Base-by-base conservation (phyloP, 2,888 invertebrate species). In the Cheilosia scutellata region DNA sequence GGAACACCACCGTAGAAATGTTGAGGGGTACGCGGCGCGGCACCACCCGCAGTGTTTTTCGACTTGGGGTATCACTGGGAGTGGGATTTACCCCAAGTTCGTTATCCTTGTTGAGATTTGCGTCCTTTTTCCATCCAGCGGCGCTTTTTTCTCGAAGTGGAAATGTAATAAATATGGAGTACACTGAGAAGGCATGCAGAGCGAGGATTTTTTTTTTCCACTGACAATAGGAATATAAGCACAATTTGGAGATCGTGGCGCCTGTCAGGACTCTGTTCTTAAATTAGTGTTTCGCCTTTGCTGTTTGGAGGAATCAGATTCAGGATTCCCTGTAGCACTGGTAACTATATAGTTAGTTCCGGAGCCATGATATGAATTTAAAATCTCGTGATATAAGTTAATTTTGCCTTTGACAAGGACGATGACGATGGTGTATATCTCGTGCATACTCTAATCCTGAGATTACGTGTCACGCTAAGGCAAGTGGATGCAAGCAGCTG, bases 161-260 rank as follows among this genome's bases (percentile, higher is more conserved):
- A 82, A 82, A 82, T 76, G 82, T 76, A 82, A 82, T 82, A 82
- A 82, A 82, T 76, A 82, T 76, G 53, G 58, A 76, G 82, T 65
- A 49, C 44, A 65, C 20, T 49, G 76, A 65, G 58, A 65, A 57
- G 70, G 65, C 68, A 70, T n/a, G 62, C 27, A 58, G 82, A 33
- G 53, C 47, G 11, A 6, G 33, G 44, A 6, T 37, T 5, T 53
- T 60, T 57, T 82, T 70, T 63, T 1, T 11, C 37, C 37, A 4
- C 37, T 74, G 53, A 60, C 72, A 76, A 76, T 76, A 31, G 25
- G 49, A 76, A 70, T 44, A 70, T 76, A 63, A 82, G 75, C 68
- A 75, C 62, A 62, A 75, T 75, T 70, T 63, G 68, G 68, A 42
- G 68, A 62, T 63, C 42, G 60, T 66, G 37, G 55, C 13, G 20